phyloP scores from a whole-genome alignment of 2,113 vertebrate species.

The Haemorhous mexicanus region DNA sequence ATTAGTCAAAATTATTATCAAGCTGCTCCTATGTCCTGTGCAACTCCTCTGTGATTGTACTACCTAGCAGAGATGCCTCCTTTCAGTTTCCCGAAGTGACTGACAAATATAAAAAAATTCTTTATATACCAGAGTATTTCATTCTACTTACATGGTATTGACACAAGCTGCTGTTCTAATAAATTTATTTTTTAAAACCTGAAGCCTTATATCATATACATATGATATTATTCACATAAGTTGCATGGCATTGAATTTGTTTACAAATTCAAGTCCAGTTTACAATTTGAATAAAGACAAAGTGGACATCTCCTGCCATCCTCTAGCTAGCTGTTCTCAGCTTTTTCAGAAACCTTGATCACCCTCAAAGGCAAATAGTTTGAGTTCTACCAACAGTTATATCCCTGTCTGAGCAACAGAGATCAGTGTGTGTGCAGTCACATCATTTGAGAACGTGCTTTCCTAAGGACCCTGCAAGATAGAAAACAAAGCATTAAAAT shows the following conservation, averaged over 20 bases:
- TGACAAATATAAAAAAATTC: neutral
- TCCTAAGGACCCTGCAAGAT: neutral
- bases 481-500: neutral
- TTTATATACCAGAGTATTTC: neutral
- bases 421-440: too few relatives aligned
- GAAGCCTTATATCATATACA: neutral
- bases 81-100: neutral
- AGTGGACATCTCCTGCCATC: neutral
- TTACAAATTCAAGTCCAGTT: neutral
- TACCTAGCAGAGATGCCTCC: neutral
- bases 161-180: neutral
- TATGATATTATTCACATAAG: neutral
- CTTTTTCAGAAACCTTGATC: neutral
- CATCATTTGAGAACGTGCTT: neutral
- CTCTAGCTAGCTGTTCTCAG: neutral
- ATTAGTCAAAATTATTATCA: constrained; percentile 1
- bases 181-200: neutral
- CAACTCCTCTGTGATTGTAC: neutral
- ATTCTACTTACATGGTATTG: neutral
- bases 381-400: neutral
- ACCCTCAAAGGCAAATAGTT: neutral
- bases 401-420: neutral
- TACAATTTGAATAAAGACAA: neutral
- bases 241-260: neutral
- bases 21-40: neutral